Base-by-base conservation (phyloP, 2,888 invertebrate genomes). In the Lysandra coridon region DNA sequence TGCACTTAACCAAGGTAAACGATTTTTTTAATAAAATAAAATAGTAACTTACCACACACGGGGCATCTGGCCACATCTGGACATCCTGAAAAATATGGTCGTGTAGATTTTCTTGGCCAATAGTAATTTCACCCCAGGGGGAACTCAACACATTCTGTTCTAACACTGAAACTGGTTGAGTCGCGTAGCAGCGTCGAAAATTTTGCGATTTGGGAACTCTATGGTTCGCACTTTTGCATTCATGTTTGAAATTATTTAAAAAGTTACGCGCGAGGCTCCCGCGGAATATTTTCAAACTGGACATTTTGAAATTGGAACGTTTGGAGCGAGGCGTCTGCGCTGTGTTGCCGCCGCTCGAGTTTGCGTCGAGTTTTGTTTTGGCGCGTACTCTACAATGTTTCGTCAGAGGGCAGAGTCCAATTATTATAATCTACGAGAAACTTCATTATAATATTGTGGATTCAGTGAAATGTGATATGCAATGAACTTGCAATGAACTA, bases 21-120 rank as follows among this genome's bases (percentile, higher is more conserved):
- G 12, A 17, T 73, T 33, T 64, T 44, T 62, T 53, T 30, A 10
- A 76, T 77, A 69, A 57, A 74, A 33, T 75, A 73, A 78, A 80
- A 80, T 82, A 77, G 17, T 14, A 33, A 95, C 96, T 96, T 91
- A 97, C 97, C 91, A 96, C 92, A 80, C 96, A 95, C 44, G 96
- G 95, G 82, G 95, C 91, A 83, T 96, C 95, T 12, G 95, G 89
- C 95, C 95, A 96, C 81, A 95, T 86, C 75, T 95, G 95, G 49
- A 93, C 83, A 83, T 95, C 93, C 81, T 93, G 91, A 91, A 96
- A 96, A 80, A 96, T 89, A 87, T 93, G 94, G 62, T 97, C 95
- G 44, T 96, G 95, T 80, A 96, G 86, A 78, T 95, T 94, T 86
- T 95, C 93, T 76, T 95, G 95, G 0, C 96, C 95, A 80, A 95